Evolutionary conservation across 2,113 vertebrate species (phyloP).

Genomic region (Cryptotis parvus): DNA sequence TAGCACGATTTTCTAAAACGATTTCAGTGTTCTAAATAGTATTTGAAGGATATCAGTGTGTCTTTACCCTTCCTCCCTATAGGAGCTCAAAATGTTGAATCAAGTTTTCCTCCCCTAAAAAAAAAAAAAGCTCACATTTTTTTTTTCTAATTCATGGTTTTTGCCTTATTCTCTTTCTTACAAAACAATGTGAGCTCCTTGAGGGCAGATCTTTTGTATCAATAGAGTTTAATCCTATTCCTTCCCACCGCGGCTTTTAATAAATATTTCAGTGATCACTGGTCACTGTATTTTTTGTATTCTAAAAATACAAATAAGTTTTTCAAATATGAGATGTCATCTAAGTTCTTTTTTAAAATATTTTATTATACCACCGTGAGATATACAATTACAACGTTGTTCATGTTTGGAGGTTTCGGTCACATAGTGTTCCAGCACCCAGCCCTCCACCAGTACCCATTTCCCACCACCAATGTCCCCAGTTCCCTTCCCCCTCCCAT

Average conservation of each 20-base stretch:
- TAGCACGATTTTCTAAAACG: not conserved
- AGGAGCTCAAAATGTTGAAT: not conserved
- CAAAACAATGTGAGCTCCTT: not conserved
- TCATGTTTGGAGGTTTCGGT: no score
- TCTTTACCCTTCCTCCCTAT: not conserved
- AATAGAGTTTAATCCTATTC: not conserved
- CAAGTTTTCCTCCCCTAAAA: not conserved
- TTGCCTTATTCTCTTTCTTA: not conserved
- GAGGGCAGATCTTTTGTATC: not conserved
- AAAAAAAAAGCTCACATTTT: not conserved
- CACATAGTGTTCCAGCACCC: no score
- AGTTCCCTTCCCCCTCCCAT: no score
- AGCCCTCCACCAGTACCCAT: no score
- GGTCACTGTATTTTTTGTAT: no score
- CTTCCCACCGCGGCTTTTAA: not conserved
- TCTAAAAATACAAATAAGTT: not conserved
- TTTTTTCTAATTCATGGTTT: not conserved
- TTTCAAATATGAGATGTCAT: not conserved
- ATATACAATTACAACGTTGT: no score
- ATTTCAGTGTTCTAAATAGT: conserved; percentile 4
- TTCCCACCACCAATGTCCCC: no score
- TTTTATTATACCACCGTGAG: no score
- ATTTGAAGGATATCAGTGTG: not conserved
- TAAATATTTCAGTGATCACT: not conserved
- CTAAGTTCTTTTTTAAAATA: no score